A percentile compares a stretch with the other conserved stretches of the same genome.
phyloP scores from a whole-genome alignment of 2,113 vertebrate species.

The Dasyurus viverrinus region DNA sequence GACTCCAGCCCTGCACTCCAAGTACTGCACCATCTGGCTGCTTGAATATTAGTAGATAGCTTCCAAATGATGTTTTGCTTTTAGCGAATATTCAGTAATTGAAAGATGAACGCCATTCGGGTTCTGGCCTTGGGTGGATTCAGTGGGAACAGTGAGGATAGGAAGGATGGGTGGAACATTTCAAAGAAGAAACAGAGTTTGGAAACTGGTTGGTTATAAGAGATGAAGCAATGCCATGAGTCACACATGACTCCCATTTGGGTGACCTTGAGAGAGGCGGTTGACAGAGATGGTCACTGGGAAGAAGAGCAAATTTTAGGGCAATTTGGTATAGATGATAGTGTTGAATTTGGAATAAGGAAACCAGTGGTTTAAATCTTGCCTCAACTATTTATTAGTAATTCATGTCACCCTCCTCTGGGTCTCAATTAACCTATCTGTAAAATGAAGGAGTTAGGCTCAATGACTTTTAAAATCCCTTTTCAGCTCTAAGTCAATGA shows the following conservation, averaged over 20 bases:
- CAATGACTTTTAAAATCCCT: neutral
- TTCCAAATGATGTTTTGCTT: too few species aligned
- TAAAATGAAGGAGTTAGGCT: neutral
- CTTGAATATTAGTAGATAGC: too few species aligned
- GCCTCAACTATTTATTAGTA: neutral
- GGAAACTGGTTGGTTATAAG: too few species aligned
- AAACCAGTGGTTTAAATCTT: neutral
- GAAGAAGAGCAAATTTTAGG: neutral
- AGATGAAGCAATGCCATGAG: neutral
- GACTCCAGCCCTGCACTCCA: too few species aligned
- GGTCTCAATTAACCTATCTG: neutral
- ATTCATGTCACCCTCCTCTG: neutral
- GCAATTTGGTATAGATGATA: neutral
- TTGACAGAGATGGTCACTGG: neutral
- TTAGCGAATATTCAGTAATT: neutral
- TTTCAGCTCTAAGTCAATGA: neutral
- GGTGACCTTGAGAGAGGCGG: slow-evolving; percentile 22
- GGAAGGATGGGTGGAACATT: slow-evolving; percentile 3
- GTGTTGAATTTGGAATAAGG: neutral
- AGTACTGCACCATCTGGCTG: too few species aligned
- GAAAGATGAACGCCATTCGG: neutral
- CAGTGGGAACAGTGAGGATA: slow-evolving; percentile 8
- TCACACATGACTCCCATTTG: neutral
- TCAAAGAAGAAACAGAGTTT: slow-evolving; percentile 39
- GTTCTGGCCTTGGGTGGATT: neutral